These are phyloP conservation scores for Cervus canadensis DNA, from an alignment of 2,113 vertebrate species.

Conservation along the genomic window DNA sequence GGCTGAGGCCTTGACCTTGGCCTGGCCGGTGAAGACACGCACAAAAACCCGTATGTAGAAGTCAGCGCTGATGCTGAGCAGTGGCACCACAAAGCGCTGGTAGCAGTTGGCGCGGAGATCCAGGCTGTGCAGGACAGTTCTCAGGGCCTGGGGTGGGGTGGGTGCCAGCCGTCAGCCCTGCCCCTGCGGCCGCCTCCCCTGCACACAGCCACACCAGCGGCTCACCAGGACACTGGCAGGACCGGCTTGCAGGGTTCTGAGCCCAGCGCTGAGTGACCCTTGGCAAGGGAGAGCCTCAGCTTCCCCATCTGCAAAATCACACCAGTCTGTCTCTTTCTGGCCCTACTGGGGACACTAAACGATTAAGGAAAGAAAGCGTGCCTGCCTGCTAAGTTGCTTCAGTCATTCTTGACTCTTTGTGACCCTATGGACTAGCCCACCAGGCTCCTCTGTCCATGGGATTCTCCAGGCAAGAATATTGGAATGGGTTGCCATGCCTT, in stretches of 20 bases:
- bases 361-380: not conserved
- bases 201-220: not conserved
- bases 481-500: not conserved
- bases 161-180: not conserved
- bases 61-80: constrained; percentile 92
- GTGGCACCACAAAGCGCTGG: constrained; percentile 91
- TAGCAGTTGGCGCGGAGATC: constrained; percentile 91
- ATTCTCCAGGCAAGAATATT: not conserved
- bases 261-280: not conserved
- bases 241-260: not conserved
- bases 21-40: constrained; percentile 89
- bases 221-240: not conserved
- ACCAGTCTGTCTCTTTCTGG: not conserved
- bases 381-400: not conserved
- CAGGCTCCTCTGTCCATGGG: not conserved
- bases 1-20: constrained; percentile 90
- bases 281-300: not conserved
- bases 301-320: not conserved
- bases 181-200: not conserved
- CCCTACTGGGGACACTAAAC: not conserved
- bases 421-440: not conserved
- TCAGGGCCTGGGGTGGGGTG: constrained; percentile 82
- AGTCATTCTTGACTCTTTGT: not conserved
- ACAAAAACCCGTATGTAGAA: constrained; percentile 95
- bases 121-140: constrained; percentile 92